Evolutionary conservation across 2,797 vertebrate species (phyloP).

Genomic region (Triplophysa bombifrons): DNA sequence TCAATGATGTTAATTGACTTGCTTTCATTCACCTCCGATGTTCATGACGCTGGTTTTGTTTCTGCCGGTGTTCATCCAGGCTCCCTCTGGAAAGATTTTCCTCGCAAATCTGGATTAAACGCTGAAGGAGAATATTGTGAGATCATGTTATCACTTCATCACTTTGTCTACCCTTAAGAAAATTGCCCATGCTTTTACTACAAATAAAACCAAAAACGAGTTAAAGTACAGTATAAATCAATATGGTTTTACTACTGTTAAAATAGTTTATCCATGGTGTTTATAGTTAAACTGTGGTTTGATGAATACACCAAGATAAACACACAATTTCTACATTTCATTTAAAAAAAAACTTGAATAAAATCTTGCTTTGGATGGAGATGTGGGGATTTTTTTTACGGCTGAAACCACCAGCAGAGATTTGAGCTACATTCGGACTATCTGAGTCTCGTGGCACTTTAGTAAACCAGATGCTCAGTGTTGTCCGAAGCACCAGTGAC

Average conservation of each 20-base stretch:
- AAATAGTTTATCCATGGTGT: no score
- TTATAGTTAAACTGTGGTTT: no score
- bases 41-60: conserved; percentile 73
- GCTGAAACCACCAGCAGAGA: conserved; percentile 76
- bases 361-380: no score
- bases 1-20: conserved; percentile 83
- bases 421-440: conserved; percentile 75
- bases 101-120: neutral
- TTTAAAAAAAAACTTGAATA: neutral
- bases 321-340: neutral
- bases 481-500: conserved; percentile 66
- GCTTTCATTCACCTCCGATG: conserved; percentile 85
- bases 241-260: no score
- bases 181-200: no score
- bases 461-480: conserved; percentile 31
- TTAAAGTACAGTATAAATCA: no score
- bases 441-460: neutral
- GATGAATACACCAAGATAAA: no score
- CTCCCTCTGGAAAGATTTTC: neutral
- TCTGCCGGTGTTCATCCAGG: conserved; percentile 71
- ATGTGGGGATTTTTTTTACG: conserved; percentile 45
- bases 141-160: neutral
- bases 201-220: no score
- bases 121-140: neutral
- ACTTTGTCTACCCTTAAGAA: no score